Evolutionary conservation across 2,113 vertebrate species (phyloP).

Genomic region (Lepidothrix coronata): DNA sequence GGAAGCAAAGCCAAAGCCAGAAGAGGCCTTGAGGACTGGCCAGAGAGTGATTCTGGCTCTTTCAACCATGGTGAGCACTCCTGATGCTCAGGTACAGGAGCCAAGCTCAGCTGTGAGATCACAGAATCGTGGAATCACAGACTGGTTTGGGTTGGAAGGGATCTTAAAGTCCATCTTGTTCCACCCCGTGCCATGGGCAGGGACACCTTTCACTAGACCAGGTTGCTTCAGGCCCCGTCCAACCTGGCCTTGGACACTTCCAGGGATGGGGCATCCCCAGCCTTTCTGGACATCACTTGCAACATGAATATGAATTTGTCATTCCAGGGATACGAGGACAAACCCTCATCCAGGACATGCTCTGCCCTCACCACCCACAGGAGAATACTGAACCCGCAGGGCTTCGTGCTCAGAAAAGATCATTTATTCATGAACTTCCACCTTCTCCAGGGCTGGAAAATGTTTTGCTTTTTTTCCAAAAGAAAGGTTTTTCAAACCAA

Average conservation of each 20-base stretch:
- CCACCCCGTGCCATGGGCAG: neutral
- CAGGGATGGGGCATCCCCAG: neutral
- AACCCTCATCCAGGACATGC: neutral
- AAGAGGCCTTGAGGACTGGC: neutral
- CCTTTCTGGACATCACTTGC: neutral
- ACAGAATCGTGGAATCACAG: neutral
- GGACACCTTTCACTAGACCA: neutral
- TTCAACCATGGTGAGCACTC: neutral
- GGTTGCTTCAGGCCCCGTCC: neutral
- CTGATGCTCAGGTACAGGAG: neutral
- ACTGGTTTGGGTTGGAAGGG: neutral
- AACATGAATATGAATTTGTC: neutral
- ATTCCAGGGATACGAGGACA: neutral
- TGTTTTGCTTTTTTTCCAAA: neutral
- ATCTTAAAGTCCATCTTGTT: accelerated
- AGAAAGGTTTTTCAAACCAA: neutral
- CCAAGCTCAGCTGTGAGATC: neutral
- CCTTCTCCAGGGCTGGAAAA: neutral
- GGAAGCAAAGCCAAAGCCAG: neutral
- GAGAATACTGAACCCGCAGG: neutral
- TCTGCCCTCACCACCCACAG: neutral
- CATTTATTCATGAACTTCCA: neutral
- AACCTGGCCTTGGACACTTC: neutral
- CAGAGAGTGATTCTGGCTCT: neutral
- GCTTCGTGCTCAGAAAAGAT: neutral